Evolutionary conservation across 2,113 vertebrate species (phyloP), one percentile per base, ranked within the genome.

Genomic region (Willisornis vidua): DNA sequence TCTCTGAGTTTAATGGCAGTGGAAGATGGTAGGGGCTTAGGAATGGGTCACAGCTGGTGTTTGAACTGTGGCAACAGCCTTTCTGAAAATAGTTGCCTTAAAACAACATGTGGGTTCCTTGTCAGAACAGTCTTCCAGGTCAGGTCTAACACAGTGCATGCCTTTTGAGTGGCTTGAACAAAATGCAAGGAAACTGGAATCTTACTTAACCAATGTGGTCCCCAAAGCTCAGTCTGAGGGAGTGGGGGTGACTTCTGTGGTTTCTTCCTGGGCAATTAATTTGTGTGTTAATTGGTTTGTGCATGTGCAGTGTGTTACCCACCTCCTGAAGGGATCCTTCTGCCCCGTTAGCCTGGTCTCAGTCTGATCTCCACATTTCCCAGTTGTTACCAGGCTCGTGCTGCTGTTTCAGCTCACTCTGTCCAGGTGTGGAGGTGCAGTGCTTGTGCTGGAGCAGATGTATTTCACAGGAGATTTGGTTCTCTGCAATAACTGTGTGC

Each of bases 321-420:
- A 5, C 0, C 1, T 61, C 57, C 35, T 72, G 72, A 58, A 1
- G 1, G 31, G 18, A 35, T 5, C 49, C 4, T 5, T 55, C 67
- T 28, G 28, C 49, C 20, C 13, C 28, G 1, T 48, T 63, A 41
- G 18, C 24, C 16, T 2, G 0, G 23, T 52, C 55, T 82, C 49
- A 28, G 31, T 45, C 19, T 39, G 48, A 19, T 35, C n/a, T 71
- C 39, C 11, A 2, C 0, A 0, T 85, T 73, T 62, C 45, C 15
- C 25, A 7, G 23, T 26, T 49, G 5, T 31, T 63, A 28, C 5
- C 61, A 48, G 52, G 14, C 18, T 6, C 28, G 8, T 0, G 20
- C 31, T 48, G 59, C 65, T 85, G 26, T 39, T 78, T 25, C 37
- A 75, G 23, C 37, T 74, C 19, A 1, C 37, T 68, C 41, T 73